Evolutionary conservation across 2,113 vertebrate genomes (phyloP).

Genomic region (Solenodon paradoxus): DNA sequence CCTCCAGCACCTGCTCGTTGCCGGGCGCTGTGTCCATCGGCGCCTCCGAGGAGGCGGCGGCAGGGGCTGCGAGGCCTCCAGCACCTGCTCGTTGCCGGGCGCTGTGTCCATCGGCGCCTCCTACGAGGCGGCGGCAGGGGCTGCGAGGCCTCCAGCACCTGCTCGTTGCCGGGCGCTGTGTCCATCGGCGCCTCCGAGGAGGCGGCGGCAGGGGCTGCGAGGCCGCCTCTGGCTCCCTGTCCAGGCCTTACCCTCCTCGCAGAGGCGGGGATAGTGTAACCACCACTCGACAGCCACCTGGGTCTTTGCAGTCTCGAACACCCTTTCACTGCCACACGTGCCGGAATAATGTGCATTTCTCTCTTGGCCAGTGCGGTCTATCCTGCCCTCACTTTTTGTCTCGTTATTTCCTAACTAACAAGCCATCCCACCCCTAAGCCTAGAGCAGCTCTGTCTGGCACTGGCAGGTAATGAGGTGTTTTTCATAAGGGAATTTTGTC

Average conservation of each 20-base stretch:
- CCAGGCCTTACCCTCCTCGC: not conserved
- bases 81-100: no score
- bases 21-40: no score
- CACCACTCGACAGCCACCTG: not conserved
- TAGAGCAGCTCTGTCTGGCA: slow-evolving; percentile 63
- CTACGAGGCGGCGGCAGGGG: no score
- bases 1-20: not conserved
- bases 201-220: no score
- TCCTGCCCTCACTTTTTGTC: slow-evolving; percentile 22
- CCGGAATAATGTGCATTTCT: not conserved
- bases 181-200: no score
- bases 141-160: no score
- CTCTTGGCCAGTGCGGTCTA: not conserved
- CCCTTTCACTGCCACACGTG: not conserved
- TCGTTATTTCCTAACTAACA: slow-evolving; percentile 55
- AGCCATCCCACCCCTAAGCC: slow-evolving; percentile 58
- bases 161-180: no score
- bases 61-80: no score
- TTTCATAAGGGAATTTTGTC: slow-evolving; percentile 38
- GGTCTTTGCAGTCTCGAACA: not conserved
- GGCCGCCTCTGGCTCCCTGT: no score
- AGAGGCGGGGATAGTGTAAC: not conserved
- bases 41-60: no score
- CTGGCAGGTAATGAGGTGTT: slow-evolving; percentile 58
- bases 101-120: no score